A percentile compares a stretch with the other conserved stretches of the same genome.
Evolutionary conservation across 2,113 vertebrate genomes (phyloP).

Genomic region (Malurus alboscapulatus): DNA sequence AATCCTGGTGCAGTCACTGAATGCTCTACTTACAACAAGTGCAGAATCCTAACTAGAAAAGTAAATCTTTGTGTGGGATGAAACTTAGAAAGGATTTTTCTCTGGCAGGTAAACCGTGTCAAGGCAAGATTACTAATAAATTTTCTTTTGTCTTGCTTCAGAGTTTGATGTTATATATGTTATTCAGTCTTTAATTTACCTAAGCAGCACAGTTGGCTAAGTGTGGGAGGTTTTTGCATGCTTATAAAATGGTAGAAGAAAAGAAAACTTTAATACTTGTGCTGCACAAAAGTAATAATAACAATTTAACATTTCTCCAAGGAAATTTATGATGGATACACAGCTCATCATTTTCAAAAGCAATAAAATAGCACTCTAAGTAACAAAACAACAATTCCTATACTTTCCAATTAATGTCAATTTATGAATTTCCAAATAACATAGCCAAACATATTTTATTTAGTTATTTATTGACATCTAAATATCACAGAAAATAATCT

Average conservation of each 20-base stretch:
- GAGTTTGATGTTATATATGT: slow-evolving; percentile 13
- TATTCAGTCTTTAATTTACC: slow-evolving; percentile 46
- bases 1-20: not conserved
- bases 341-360: not conserved
- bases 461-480: not conserved
- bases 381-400: not conserved
- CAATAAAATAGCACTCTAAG: not conserved
- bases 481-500: not conserved
- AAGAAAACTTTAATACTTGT: not conserved
- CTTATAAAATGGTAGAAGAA: not conserved
- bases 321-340: not conserved
- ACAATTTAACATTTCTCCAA: slow-evolving; percentile 25
- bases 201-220: not conserved
- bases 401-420: not conserved
- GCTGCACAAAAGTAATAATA: not conserved
- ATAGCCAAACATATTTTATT: not conserved
- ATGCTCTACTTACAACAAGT: not conserved
- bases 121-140: slow-evolving; percentile 14
- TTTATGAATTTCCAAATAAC: not conserved
- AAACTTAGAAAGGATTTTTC: slow-evolving; percentile 10
- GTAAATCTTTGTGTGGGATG: slow-evolving; percentile 39
- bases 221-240: slow-evolving; percentile 30
- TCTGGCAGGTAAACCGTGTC: slow-evolving; percentile 26
- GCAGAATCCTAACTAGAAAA: slow-evolving; percentile 20
- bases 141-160: slow-evolving; percentile 32